Evolutionary conservation across 64 coral and sea anemone species (phyloP).

Genomic region (Montipora sp.): DNA sequence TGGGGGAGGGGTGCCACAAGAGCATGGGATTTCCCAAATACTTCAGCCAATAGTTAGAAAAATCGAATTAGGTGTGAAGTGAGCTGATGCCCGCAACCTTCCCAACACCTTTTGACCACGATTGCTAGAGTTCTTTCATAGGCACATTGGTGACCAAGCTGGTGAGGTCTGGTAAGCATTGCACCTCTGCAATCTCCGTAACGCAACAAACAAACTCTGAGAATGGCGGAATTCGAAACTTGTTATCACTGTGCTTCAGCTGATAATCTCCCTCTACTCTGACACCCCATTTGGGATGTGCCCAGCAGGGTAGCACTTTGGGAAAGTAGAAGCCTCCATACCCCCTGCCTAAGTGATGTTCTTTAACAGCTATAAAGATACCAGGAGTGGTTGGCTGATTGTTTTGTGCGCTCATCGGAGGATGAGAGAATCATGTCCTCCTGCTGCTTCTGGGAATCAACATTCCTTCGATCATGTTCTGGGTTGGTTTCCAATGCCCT

Average conservation of each 20-base stretch:
- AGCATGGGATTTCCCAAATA: too few species aligned
- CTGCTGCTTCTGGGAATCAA: neutral
- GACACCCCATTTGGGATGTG: conserved; percentile 15
- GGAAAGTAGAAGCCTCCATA: conserved; percentile 50
- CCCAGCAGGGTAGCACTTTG: conserved; percentile 39
- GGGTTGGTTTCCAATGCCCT: neutral
- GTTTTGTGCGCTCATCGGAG: too few species aligned
- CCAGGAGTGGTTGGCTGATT: neutral
- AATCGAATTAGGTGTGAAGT: too few species aligned
- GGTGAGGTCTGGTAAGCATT: conserved; percentile 25
- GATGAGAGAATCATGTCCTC: neutral
- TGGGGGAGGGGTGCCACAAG: too few species aligned
- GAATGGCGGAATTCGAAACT: neutral
- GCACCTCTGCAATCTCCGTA: conserved; percentile 30
- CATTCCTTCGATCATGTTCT: neutral
- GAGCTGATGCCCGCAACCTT: too few species aligned
- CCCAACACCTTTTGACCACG: too few species aligned
- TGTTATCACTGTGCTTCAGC: neutral
- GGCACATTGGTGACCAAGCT: neutral
- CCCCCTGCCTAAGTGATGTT: neutral
- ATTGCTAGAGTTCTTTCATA: too few species aligned
- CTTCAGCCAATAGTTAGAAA: too few species aligned
- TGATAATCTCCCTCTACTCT: conserved; percentile 14
- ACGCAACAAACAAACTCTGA: conserved; percentile 22
- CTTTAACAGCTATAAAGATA: neutral